Base-by-base conservation (phyloP, 2,113 vertebrate species). In the Corvus moneduloides region DNA sequence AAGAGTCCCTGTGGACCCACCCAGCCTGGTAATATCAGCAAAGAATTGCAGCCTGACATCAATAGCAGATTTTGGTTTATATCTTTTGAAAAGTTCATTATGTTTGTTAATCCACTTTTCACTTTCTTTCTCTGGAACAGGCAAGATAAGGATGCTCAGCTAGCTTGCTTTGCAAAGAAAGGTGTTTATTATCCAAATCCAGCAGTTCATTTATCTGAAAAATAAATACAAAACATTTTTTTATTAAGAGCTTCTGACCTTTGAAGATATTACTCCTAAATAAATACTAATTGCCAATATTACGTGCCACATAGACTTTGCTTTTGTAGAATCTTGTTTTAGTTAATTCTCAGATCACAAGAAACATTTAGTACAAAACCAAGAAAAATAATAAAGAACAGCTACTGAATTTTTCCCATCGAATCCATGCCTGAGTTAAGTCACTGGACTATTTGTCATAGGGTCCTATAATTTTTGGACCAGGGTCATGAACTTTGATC, bases 91-190 rank as follows among this genome's bases (percentile, higher is more conserved):
- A 94, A 5, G 4, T 49, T 96, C 41, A 35, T 94, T 93, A 84
- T 21, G 30, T 55, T 81, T 90, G 46, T 68, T 95, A 96, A 96
- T 89, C 56, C 54, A 89, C 66, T 91, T 89, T 66, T 26, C 14
- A 58, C 71, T 89, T 96, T 84, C 62, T 93, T 95, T 32, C 44
- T 84, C 84, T 92, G 84, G 44, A 96, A 87, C 32, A 86, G 39
- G 66, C 28, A 85, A 94, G 81, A 93, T 94, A 93, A 95, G 79
- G 63, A 75, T 5, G 1, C 26, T 52, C n/a, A 87, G 35, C 66
- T 87, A 77, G n/a, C 39, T 82, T 89, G 37, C 46, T 54, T 84
- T 5, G 1, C 13, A 87, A 62, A 85, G 11, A 69, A 72, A 89
- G 7, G 33, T 81, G 19, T 81, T 83, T 78, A 81, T 90, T 83